Evolutionary conservation across 2,888 invertebrate genomes (phyloP), one percentile per base, ranked within the genome.

Genomic region (Trichacis sp.): DNA sequence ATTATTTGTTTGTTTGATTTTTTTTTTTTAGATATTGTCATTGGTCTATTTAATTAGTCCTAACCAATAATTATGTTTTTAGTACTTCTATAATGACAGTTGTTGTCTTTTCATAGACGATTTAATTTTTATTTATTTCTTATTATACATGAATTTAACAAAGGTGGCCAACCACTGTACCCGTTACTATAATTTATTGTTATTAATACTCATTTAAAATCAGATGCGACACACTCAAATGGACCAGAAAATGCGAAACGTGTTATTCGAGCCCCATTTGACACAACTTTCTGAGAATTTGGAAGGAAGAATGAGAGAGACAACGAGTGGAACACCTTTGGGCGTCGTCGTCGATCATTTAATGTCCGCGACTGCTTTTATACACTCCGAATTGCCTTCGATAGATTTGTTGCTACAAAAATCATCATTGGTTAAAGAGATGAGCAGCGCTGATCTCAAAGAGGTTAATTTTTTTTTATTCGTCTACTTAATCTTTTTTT

Each of bases 381-480:
- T 84, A 6, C 79, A 82, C 24, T 63, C 73, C 1, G 83, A 83
- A 50, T 56, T 82, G 24, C 78, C 81, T 0, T 74, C 77, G 6
- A 73, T 82, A 5, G 81, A 81, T 38, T 71, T 73, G 9, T 57
- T 83, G 0, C 74, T 79, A 9, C 81, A 78, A 40, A 78, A 75
- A 48, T 64, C 73, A 1, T 68, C 64, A 0, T 73, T 78, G 62
- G 72, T 80, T 0, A 72, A 73, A 15, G 83, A 88, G 73, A 86
- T 88, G 85, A 87, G 85, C 64, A 85, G 86, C 2, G 80, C 86
- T 77, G 90, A 91, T 69, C 84, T 91, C 77, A 84, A 81, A 54
- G 79, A 83, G 56, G 78, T 78, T 5, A 24, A 24, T 24, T 24
- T 42, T 11, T 12, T 14, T 17, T 14, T 24, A 5, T 24, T 24